A percentile compares a stretch with the other conserved stretches of the same genome.
These are phyloP conservation scores for Platycercus adscitus DNA, from an alignment of 2,113 vertebrate species.

Conservation along the genomic window DNA sequence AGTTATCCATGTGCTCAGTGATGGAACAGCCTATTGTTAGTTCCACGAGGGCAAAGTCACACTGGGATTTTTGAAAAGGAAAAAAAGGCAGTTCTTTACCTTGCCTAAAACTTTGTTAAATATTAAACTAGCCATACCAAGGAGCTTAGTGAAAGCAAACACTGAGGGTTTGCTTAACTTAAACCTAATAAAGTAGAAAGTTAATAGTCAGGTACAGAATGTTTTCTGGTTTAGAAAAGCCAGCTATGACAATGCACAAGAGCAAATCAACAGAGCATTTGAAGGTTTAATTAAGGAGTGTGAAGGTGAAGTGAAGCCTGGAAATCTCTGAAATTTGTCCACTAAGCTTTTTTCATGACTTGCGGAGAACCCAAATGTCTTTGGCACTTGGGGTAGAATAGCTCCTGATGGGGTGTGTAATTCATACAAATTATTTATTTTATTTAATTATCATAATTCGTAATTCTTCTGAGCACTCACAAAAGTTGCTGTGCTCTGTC, in stretches of 20 bases:
- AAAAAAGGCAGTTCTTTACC: conserved; percentile 14
- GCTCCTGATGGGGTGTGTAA: neutral
- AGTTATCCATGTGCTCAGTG: conserved; percentile 60
- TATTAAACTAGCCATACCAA: conserved; percentile 46
- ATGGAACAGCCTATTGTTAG: conserved; percentile 61
- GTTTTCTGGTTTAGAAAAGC: neutral
- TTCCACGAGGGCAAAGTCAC: conserved; percentile 55
- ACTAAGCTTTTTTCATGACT: neutral
- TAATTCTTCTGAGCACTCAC: neutral
- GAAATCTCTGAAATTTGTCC: neutral
- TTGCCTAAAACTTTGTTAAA: conserved; percentile 58
- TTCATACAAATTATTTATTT: neutral
- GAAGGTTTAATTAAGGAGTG: neutral
- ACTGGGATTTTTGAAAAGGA: neutral
- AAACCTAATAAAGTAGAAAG: conserved; percentile 33
- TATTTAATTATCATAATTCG: neutral
- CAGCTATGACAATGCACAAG: neutral
- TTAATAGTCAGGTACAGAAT: conserved; percentile 16
- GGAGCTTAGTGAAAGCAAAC: conserved; percentile 56
- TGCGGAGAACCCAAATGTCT: neutral
- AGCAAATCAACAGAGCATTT: neutral
- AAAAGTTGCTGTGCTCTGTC: neutral
- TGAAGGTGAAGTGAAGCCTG: neutral
- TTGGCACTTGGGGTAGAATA: neutral
- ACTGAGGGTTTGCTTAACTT: conserved; percentile 27